Conservation (phyloP, 2,888 invertebrate species). For the Spatulosminthurus flaviceps region DNA sequence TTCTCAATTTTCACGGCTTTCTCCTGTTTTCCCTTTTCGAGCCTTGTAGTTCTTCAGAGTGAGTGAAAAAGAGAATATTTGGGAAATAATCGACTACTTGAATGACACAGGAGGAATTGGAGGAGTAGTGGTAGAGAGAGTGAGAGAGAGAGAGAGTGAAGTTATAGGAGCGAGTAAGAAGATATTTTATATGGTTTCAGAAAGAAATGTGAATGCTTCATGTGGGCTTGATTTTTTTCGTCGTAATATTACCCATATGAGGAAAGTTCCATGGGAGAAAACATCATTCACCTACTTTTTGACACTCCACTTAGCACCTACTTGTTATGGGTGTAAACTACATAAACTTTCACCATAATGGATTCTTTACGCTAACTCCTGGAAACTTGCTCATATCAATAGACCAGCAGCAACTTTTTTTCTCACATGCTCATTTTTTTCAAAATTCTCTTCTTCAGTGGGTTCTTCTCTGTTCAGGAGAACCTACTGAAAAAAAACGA, state of each 20-base stretch:
- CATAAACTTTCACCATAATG: slow-evolving; percentile 54
- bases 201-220: too few relatives aligned
- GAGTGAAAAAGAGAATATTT: too few relatives aligned
- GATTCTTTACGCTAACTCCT: slow-evolving; percentile 48
- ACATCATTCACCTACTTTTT: slow-evolving; percentile 57
- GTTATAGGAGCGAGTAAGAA: too few relatives aligned
- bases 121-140: too few relatives aligned
- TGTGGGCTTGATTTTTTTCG: too few relatives aligned
- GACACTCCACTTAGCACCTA: slow-evolving; percentile 54
- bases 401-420: slow-evolving; percentile 39
- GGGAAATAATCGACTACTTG: too few relatives aligned
- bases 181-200: too few relatives aligned
- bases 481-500: background rate
- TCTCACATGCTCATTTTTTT: slow-evolving; percentile 7
- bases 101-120: too few relatives aligned
- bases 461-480: background rate
- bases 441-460: slow-evolving; percentile 1
- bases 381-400: slow-evolving; percentile 51
- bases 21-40: background rate
- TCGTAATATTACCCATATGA: slow-evolving; percentile 35
- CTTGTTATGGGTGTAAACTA: slow-evolving; percentile 56
- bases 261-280: slow-evolving; percentile 48
- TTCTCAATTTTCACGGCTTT: background rate
- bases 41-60: background rate
- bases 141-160: too few relatives aligned